phyloP scores from a whole-genome alignment of 2,797 vertebrate genomes.

The Hydrocynus forskahlii region DNA sequence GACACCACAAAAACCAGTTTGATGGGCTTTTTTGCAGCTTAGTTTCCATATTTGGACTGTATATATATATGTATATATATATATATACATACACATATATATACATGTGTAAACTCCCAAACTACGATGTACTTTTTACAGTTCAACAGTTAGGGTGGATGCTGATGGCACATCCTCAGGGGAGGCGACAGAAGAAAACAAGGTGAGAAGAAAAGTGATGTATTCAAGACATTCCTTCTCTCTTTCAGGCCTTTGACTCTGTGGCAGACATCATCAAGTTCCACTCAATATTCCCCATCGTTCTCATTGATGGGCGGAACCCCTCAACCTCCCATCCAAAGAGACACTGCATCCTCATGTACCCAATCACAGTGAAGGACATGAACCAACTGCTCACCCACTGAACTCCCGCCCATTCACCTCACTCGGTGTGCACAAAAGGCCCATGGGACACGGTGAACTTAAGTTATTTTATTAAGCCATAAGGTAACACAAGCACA shows the following conservation, averaged over 20 bases:
- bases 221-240: not conserved
- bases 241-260: constrained; percentile 83
- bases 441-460: not conserved
- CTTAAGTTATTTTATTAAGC: constrained; percentile 7
- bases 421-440: not conserved
- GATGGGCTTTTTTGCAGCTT: too few species aligned
- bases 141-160: too few species aligned
- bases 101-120: too few species aligned
- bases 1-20: too few species aligned
- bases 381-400: constrained; percentile 28
- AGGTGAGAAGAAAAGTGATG: too few species aligned
- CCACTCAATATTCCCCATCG: constrained; percentile 84
- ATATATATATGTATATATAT: too few species aligned
- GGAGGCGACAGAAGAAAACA: too few species aligned
- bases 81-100: too few species aligned
- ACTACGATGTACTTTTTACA: too few species aligned
- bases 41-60: too few species aligned
- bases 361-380: constrained; percentile 67
- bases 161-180: too few species aligned
- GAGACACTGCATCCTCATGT: constrained; percentile 79
- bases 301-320: constrained; percentile 83
- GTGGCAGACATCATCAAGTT: constrained; percentile 89
- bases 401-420: not conserved
- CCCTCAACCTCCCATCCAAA: constrained; percentile 55
- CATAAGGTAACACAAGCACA: not conserved